Conservation (phyloP, 2,888 invertebrate species). For the Bugula neritina region DNA sequence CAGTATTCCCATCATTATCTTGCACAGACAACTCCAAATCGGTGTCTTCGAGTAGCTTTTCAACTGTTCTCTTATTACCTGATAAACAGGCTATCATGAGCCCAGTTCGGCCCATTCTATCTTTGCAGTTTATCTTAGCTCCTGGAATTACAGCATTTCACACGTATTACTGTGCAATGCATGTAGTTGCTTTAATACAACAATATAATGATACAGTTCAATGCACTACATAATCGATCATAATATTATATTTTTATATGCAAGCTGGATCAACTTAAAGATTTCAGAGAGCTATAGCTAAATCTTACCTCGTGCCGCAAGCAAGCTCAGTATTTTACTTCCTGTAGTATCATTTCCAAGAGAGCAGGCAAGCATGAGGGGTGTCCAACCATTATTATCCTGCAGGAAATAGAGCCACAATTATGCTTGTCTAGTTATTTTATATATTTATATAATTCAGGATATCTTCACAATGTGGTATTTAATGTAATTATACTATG, state of each 20-base stretch:
- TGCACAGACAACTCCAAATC: conserved; percentile 41
- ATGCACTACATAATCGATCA: too few species aligned
- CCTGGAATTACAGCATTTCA: too few species aligned
- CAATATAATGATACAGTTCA: too few species aligned
- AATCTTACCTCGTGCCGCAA: conserved; percentile 33
- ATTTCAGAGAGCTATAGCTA: not conserved
- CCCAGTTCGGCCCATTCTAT: conserved; percentile 45
- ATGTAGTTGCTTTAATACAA: too few species aligned
- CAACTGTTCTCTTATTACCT: conserved; percentile 40
- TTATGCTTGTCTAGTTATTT: too few species aligned
- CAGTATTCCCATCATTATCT: conserved; percentile 50
- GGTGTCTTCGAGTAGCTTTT: conserved; percentile 40
- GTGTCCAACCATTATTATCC: conserved; percentile 47
- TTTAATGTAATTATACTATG: too few species aligned
- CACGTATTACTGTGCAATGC: too few species aligned
- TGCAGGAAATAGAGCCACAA: conserved; percentile 29
- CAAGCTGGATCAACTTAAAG: not conserved
- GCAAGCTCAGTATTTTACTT: conserved; percentile 42
- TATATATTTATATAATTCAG: too few species aligned
- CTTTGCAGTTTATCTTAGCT: conserved; percentile 39
- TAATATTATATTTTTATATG: too few species aligned
- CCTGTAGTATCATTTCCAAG: conserved; percentile 41
- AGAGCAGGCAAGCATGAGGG: conserved; percentile 48
- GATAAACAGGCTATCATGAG: conserved; percentile 47
- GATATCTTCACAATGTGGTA: too few species aligned